Evolutionary conservation across 1,140 invertebrate genomes (phyloP).

Genomic region (Drosophila orena): DNA sequence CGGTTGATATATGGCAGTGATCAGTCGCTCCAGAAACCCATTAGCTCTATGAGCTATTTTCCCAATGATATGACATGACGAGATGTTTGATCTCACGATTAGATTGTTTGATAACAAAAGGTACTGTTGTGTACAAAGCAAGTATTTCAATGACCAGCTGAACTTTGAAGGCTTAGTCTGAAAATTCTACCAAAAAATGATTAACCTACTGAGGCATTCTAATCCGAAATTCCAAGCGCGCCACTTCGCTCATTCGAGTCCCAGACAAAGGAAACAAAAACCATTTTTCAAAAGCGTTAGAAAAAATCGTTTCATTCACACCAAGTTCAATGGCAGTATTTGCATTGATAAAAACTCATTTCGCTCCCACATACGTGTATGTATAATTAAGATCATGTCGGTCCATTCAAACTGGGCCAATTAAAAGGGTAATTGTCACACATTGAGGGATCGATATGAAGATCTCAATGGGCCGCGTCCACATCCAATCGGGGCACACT

Average conservation of each 20-base stretch:
- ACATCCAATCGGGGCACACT: conserved; percentile 41
- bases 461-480: conserved; percentile 39
- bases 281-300: conserved; percentile 23
- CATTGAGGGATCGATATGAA: conserved; percentile 48
- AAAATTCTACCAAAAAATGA: conserved; percentile 8
- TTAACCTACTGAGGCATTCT: conserved; percentile 7
- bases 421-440: conserved; percentile 76
- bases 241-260: conserved; percentile 16
- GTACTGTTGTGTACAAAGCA: too few relatives aligned
- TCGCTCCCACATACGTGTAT: conserved; percentile 26
- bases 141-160: neutral
- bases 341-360: conserved; percentile 37
- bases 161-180: conserved; percentile 9
- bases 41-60: neutral
- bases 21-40: conserved; percentile 22
- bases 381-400: conserved; percentile 27
- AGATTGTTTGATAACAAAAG: too few relatives aligned
- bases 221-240: conserved; percentile 12
- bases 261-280: conserved; percentile 24
- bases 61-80: neutral
- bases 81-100: too few relatives aligned
- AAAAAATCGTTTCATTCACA: conserved; percentile 13
- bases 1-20: conserved; percentile 8
- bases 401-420: conserved; percentile 52
- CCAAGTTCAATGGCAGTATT: conserved; percentile 44